phyloP scores from a whole-genome alignment of 2,888 invertebrate genomes.

The Zele albiditarsus region DNA sequence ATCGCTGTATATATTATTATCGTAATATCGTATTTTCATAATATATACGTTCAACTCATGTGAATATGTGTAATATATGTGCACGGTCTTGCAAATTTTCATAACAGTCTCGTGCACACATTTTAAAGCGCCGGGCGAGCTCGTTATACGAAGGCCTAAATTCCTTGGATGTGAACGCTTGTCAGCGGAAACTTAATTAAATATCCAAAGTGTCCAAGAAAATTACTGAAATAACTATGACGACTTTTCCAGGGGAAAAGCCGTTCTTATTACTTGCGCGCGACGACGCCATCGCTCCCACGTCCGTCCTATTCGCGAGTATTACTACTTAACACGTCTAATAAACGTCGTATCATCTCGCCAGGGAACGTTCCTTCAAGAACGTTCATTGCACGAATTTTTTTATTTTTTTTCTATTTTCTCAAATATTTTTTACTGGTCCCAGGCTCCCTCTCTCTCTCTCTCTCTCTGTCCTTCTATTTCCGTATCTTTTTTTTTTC shows the following conservation, averaged over 20 bases:
- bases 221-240: slow-evolving; percentile 73
- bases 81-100: slow-evolving; percentile 7
- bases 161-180: slow-evolving; percentile 66
- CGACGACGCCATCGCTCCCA: slow-evolving; percentile 54
- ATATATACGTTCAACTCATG: neutral
- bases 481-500: slow-evolving; percentile 16
- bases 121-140: slow-evolving; percentile 28
- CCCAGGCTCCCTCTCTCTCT: slow-evolving; percentile 15
- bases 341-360: slow-evolving; percentile 67
- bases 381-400: slow-evolving; percentile 47
- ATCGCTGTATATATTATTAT: neutral
- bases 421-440: neutral
- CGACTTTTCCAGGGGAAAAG: slow-evolving; percentile 56
- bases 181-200: slow-evolving; percentile 73
- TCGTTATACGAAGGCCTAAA: slow-evolving; percentile 42
- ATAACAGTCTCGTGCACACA: slow-evolving; percentile 6
- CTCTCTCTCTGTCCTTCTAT: slow-evolving; percentile 18
- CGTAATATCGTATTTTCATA: neutral
- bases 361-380: slow-evolving; percentile 39
- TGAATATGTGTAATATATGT: slow-evolving; percentile 11
- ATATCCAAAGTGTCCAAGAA: slow-evolving; percentile 72
- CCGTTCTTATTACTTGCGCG: slow-evolving; percentile 59
- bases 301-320: slow-evolving; percentile 65
- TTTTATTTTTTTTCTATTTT: slow-evolving; percentile 52
- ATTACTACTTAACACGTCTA: slow-evolving; percentile 72